Base-by-base conservation (phyloP, 1,140 invertebrate genomes). In the Eumaeus atala region DNA sequence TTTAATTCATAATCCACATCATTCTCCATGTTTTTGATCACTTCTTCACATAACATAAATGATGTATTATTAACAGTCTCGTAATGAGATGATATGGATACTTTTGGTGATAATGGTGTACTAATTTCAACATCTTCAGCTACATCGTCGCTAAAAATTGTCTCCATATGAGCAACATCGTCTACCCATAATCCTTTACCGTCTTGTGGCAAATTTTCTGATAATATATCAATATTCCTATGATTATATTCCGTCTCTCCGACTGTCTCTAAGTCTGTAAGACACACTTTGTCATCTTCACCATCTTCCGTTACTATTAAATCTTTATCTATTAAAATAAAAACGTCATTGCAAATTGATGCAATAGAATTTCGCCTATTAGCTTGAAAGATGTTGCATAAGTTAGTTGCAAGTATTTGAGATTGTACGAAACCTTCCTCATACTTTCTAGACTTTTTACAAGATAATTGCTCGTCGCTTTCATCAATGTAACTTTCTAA, bases 131-230 rank as follows among this genome's bases (percentile, higher is more conserved):
- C 64, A 58, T 80, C 67, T 68, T 83, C 80, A 34, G 66, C 74
- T 35, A 80, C 62, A 52, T 88, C 80, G 33, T 87, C 87, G 60
- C 72, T 84, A 18, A 85, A 73, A 42, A 89, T 75, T 28, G 85
- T 88, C 65, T 89, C 85, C 51, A 86, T 69, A 61, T 82, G 87
- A 9, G 72, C 85, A 8, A 87, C 77, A 54, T 87, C 85, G 50
- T 84, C 82, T 11, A 87, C 75, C 86, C 87, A 89, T 18, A 82
- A 61, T 59, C 77, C 70, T 60, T 70, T 66, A 42, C 16, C 40
- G 6, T 44, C 14, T 44, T 44, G 40, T 1, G 40, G 40, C 12
- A 44, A 44, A 33, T 52, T 40, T 40, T 52, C 51, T 9, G 17
- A 1, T 42, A 40, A 33, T 40, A 28, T 21, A 52, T 44, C 8